Percentiles rank a stretch among this genome's conserved stretches.
These are phyloP conservation scores for Rallus limicola DNA, from an alignment of 2,113 vertebrate species.

Conservation along the genomic window DNA sequence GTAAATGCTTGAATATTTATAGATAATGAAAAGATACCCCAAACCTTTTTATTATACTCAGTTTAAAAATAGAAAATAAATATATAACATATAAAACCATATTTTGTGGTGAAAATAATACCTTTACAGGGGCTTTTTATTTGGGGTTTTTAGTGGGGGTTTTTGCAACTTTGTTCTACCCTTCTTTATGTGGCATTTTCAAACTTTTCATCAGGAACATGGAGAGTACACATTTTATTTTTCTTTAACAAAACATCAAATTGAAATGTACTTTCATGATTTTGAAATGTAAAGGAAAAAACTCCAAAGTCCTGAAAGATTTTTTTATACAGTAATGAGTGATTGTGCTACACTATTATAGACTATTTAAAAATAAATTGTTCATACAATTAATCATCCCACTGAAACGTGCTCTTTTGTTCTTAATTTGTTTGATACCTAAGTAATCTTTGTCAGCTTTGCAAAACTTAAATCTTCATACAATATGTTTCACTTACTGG, in stretches of 20 bases:
- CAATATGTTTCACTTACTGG: not conserved
- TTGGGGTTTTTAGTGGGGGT: too few relatives aligned
- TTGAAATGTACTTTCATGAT: not conserved
- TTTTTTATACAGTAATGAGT: not conserved
- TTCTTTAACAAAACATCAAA: not conserved
- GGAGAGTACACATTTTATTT: not conserved
- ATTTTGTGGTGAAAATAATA: not conserved
- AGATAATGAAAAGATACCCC: not conserved
- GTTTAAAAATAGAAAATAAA: not conserved
- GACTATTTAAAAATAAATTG: not conserved
- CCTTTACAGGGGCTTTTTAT: not conserved
- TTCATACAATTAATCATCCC: not conserved
- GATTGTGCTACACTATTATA: not conserved
- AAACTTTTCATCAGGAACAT: not conserved
- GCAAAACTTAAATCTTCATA: not conserved
- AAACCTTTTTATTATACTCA: not conserved
- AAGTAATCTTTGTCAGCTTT: conserved; percentile 17
- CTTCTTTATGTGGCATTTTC: not conserved
- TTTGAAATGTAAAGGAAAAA: not conserved
- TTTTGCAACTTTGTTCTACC: not conserved
- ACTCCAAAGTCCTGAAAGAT: not conserved
- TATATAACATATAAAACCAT: not conserved
- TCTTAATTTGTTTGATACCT: not conserved
- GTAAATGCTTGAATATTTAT: not conserved
- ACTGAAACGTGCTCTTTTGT: not conserved